Percentiles rank a stretch among this genome's conserved stretches.
Conservation (phyloP, 1,140 invertebrate genomes). For the Zophobas morio region DNA sequence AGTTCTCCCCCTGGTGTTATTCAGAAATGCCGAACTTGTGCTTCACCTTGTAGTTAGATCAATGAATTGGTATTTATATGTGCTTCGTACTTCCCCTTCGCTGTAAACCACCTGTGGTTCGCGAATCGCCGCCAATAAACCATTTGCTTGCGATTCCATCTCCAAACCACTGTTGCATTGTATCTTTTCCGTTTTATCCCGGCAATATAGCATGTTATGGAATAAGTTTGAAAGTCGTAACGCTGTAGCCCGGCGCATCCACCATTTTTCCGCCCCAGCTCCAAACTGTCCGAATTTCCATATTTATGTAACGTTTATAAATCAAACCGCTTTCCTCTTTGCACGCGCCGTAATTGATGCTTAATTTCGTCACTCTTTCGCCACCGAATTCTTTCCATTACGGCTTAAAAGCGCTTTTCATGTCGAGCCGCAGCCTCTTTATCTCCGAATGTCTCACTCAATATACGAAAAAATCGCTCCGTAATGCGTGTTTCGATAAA, state of each 20-base stretch:
- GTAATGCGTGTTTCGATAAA: slow-evolving; percentile 18
- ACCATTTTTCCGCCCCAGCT: slow-evolving; percentile 16
- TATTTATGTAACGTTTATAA: slow-evolving; percentile 17
- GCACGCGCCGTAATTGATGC: slow-evolving; percentile 11
- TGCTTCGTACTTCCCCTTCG: no score
- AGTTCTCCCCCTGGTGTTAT: no score
- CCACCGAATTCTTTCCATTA: neutral
- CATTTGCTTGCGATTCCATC: slow-evolving; percentile 7
- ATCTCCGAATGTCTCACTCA: slow-evolving; percentile 26
- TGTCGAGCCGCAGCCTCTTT: neutral
- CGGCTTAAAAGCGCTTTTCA: slow-evolving; percentile 20
- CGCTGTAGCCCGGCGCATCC: slow-evolving; percentile 3
- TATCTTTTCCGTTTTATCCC: neutral
- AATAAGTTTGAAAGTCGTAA: slow-evolving; percentile 14
- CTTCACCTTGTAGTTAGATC: no score
- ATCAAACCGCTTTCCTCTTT: neutral
- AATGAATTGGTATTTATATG: no score
- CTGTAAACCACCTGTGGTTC: no score
- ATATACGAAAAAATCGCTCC: slow-evolving; percentile 3
- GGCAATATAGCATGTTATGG: neutral
- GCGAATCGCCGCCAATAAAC: neutral
- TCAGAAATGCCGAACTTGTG: no score
- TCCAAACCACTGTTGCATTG: neutral
- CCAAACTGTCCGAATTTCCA: slow-evolving; percentile 16
- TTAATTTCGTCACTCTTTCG: slow-evolving; percentile 7